Conservation (phyloP, 2,888 invertebrate species). For the Cosmia trapezina region DNA sequence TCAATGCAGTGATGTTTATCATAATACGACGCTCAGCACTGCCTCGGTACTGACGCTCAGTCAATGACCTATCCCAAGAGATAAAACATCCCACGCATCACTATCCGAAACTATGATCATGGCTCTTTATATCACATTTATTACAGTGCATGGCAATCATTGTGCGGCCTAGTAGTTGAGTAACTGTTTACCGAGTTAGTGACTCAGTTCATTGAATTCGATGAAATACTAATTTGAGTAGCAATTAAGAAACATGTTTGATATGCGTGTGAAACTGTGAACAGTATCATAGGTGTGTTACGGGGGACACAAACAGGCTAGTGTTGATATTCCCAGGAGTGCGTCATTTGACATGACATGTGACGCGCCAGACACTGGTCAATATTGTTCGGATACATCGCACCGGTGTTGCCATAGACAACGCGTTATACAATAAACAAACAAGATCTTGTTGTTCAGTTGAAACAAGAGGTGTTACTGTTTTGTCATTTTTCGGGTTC, state of each 20-base stretch:
- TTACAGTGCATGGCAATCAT: slow-evolving; percentile 23
- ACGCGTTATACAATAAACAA: slow-evolving; percentile 37
- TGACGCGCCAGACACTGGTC: slow-evolving; percentile 52
- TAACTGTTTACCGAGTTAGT: slow-evolving; percentile 28
- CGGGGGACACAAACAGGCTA: slow-evolving; percentile 45
- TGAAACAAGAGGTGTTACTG: slow-evolving; percentile 17
- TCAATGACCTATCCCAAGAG: slow-evolving; percentile 75
- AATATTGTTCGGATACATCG: slow-evolving; percentile 55
- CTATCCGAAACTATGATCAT: slow-evolving; percentile 65
- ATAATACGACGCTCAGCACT: slow-evolving; percentile 34
- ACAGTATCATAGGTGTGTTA: slow-evolving; percentile 38
- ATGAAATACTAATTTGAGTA: slow-evolving; percentile 54
- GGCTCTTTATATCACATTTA: slow-evolving; percentile 25
- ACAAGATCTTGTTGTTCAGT: slow-evolving; percentile 32
- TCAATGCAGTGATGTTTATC: slow-evolving; percentile 43
- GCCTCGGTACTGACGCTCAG: slow-evolving; percentile 56
- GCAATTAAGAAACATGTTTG: slow-evolving; percentile 42
- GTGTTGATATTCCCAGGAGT: slow-evolving; percentile 69
- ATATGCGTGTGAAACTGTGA: slow-evolving; percentile 60
- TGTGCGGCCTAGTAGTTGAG: slow-evolving; percentile 17
- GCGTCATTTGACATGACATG: slow-evolving; percentile 57
- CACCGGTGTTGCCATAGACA: slow-evolving; percentile 50
- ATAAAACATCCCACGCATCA: slow-evolving; percentile 73
- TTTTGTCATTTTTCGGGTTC: slow-evolving; percentile 17
- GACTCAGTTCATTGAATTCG: slow-evolving; percentile 38